These are phyloP conservation scores for Stenurella melanura DNA, from an alignment of 2,888 invertebrate genomes.

Conservation along the genomic window DNA sequence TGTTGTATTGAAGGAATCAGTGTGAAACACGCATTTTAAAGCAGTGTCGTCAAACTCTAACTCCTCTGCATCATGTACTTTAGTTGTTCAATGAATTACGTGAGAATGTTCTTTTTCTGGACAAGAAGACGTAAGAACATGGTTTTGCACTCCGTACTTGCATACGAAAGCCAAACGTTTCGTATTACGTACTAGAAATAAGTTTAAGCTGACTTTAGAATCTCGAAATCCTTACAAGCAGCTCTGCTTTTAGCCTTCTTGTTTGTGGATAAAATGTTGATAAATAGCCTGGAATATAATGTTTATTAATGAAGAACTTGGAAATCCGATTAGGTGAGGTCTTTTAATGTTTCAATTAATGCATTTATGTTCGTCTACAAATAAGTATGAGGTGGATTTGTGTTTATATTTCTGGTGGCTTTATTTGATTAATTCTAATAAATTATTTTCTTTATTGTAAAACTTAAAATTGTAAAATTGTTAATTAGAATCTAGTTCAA, in stretches of 20 bases:
- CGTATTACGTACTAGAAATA: conserved; percentile 29
- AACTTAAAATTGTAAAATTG: no score
- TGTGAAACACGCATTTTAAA: conserved; percentile 29
- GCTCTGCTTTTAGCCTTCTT: conserved; percentile 14
- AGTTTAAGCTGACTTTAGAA: conserved; percentile 23
- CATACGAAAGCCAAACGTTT: conserved; percentile 37
- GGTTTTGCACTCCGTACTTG: conserved; percentile 33
- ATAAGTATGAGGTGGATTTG: no score
- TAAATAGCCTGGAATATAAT: conserved; percentile 9
- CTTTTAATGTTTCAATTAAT: no score
- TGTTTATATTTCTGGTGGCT: no score
- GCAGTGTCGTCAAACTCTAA: neutral
- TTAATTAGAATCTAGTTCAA: no score
- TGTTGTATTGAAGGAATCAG: conserved; percentile 20
- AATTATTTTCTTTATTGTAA: no score
- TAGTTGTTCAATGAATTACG: conserved; percentile 33
- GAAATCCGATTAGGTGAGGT: conserved; percentile 10
- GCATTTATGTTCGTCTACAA: no score
- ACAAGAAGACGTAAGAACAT: conserved; percentile 34
- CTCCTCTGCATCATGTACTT: conserved; percentile 16
- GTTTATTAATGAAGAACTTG: neutral
- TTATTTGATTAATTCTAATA: no score
- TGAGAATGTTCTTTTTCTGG: conserved; percentile 33
- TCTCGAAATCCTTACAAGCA: neutral
- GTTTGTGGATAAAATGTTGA: conserved; percentile 18